These are phyloP conservation scores for Armadillidium nasatum DNA, from an alignment of 1,140 invertebrate genomes.

Conservation along the genomic window DNA sequence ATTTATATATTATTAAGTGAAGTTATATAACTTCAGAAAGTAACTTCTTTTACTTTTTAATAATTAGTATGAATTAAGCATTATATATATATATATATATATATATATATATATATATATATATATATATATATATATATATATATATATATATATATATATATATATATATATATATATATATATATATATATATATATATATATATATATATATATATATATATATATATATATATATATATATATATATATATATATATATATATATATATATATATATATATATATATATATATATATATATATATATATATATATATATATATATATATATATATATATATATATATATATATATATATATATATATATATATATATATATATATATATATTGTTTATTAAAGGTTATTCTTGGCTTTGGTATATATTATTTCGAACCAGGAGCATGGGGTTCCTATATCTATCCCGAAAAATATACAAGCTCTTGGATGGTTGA, in stretches of 20 bases:
- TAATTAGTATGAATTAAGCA: too few relatives aligned
- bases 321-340: not conserved
- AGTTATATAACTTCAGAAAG: too few relatives aligned
- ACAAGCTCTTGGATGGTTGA: constrained; percentile 53
- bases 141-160: not conserved
- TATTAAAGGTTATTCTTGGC: constrained; percentile 53
- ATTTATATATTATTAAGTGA: too few relatives aligned
- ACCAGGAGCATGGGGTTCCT: constrained; percentile 51
- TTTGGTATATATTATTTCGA: constrained; percentile 54
- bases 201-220: not conserved
- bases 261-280: not conserved
- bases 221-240: not conserved
- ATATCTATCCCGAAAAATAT: constrained; percentile 56
- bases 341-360: constrained; percentile 18
- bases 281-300: not conserved
- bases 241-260: constrained; percentile 1
- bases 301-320: not conserved
- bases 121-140: too few relatives aligned
- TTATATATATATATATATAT: too few relatives aligned
- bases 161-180: constrained; percentile 20
- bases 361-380: constrained; percentile 6
- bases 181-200: constrained; percentile 17
- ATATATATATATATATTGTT: not conserved
- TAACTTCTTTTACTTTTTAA: too few relatives aligned
- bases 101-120: too few relatives aligned